Base-by-base conservation (phyloP, 2,888 invertebrate species). In the Parnassius smintheus region DNA sequence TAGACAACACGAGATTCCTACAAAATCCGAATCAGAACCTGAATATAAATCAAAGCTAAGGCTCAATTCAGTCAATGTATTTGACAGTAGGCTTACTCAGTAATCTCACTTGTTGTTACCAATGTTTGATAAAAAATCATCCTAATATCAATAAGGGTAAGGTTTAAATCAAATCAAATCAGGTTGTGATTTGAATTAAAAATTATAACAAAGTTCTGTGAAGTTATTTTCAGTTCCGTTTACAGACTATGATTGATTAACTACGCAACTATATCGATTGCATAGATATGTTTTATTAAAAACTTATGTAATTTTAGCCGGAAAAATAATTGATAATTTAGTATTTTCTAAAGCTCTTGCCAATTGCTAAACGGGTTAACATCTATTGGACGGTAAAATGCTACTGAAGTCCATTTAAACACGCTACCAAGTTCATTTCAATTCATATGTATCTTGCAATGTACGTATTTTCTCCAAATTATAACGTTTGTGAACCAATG, bases 61-160 rank as follows among this genome's bases (percentile, higher is more conserved):
- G 41, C 56, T 57, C 48, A 49, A 57, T 49, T 57, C 54, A 54
- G 22, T 44, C 49, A 57, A 49, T 49, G 56, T 49, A 49, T 57
- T 57, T 57, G 56, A 57, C 56, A 57, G 56, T 41, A 13, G 48
- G 56, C 56, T 57, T 41, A 49, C 49, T 57, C 35, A n/a, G 53
- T 41, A 49, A 46, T 57, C 49, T 57, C 49, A 48, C 56, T 41
- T 57, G 48, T 12, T 49, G 49, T 57, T 57, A 49, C 56, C 25
- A 4, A 41, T 57, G 41, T 49, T 49, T 13, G 41, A 25, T 18
- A 12, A 0, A 57, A 57, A 49, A 1, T 49, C 41, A 49, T 7
- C 10, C 25, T 11, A 13, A 57, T 49, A 41, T 10, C 48, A 9
- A 54, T 57, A 9, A 9, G 0, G 2, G 1, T 41, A 48, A 35